Conservation (phyloP, 2,888 invertebrate genomes). For the Hemicrepidius hirtus region DNA sequence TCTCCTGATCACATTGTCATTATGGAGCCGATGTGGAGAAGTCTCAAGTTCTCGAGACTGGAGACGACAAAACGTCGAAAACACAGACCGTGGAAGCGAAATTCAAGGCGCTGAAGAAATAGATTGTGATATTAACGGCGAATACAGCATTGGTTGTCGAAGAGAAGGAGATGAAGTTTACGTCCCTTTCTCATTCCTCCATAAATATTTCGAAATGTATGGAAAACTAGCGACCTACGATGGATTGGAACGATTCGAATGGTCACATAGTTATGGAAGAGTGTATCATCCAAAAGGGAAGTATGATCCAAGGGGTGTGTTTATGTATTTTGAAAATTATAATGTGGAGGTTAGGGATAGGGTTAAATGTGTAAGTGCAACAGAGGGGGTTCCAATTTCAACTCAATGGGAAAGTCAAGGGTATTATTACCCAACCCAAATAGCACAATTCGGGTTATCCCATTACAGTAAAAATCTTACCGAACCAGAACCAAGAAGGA, state of each 20-base stretch:
- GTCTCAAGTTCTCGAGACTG: constrained; percentile 65
- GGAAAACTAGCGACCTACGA: constrained; percentile 86
- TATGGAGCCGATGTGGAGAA: constrained; percentile 86
- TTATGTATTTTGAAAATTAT: constrained; percentile 98
- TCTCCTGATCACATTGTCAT: constrained; percentile 80
- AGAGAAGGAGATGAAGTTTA: constrained; percentile 91
- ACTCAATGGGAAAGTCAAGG: constrained; percentile 97
- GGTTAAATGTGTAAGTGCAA: constrained; percentile 96
- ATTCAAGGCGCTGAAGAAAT: constrained; percentile 78
- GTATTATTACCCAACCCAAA: constrained; percentile 98
- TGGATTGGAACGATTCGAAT: constrained; percentile 90
- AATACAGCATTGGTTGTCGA: constrained; percentile 76
- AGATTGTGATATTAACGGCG: constrained; percentile 91
- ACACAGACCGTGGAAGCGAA: constrained; percentile 65
- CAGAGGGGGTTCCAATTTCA: constrained; percentile 96
- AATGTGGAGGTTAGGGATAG: constrained; percentile 97
- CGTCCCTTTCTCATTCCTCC: constrained; percentile 93
- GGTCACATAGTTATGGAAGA: constrained; percentile 96
- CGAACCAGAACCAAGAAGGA: constrained; percentile 86
- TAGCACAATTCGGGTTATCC: constrained; percentile 97
- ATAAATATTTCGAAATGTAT: constrained; percentile 95
- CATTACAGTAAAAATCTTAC: constrained; percentile 97
- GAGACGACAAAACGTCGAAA: constrained; percentile 55
- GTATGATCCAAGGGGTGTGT: constrained; percentile 93
- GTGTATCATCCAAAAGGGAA: constrained; percentile 91